Base-by-base conservation (phyloP, 2,888 invertebrate genomes). In the Entomobrya proxima region DNA sequence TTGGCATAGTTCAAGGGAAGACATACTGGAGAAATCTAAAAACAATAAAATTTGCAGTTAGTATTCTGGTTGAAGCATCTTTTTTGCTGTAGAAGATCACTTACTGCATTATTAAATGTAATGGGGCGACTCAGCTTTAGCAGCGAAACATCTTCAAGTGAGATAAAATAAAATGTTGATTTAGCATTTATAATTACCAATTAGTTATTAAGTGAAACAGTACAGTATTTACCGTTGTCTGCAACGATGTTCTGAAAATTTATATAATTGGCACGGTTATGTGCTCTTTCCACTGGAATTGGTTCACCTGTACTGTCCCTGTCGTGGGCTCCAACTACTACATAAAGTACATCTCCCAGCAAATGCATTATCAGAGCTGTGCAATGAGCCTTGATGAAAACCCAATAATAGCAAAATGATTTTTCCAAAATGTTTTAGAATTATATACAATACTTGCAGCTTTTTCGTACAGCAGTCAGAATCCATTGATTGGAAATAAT, bases 181-280 rank as follows among this genome's bases (percentile, higher is more conserved):
- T n/a, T n/a, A n/a, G n/a, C n/a, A 92, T 91, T 74, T 9, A 58
- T 40, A 47, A 6, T 4, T 13, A 5, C 40, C 6, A 72, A 72
- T 5, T 35, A 37, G 37, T n/a, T n/a, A 7, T 69, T n/a, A 27
- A 11, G 27, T 35, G 6, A 5, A n/a, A 11, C 11, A 75, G 37
- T 30, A 44, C 5, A 52, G 24, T n/a, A 24, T 11, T 58, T 61
- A 86, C 87, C 76, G 58, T 84, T 50, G 40, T 86, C 80, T n/a
- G n/a, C n/a, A n/a, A n/a, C n/a, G n/a, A 76, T 40, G 3, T 84
- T 80, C 0, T 5, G 27, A 0, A 7, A 1, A 30, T 86, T n/a
- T n/a, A n/a, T 76, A 27, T 88, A 88, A 11, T 2, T 15, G 0
- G 79, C 35, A 44, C 86, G 76, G 7, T 80, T 37, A 5, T 47